Percentiles rank a stretch among this genome's conserved stretches.
These are phyloP conservation scores for Zele albiditarsus DNA, from an alignment of 2,888 invertebrate genomes.

Conservation along the genomic window DNA sequence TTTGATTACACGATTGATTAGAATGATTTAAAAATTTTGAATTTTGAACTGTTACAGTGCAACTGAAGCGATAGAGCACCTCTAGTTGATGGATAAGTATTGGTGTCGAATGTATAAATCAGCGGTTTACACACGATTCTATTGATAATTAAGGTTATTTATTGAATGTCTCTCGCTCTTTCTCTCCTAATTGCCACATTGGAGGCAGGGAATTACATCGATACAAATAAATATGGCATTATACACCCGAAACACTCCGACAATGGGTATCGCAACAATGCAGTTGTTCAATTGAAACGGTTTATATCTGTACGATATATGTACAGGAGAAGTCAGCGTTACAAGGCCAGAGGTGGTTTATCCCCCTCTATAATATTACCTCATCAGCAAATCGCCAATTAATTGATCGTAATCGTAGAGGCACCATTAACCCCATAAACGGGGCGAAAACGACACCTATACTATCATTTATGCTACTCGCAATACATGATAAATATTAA, in stretches of 20 bases:
- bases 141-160: no score
- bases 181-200: no score
- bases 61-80: no score
- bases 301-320: not conserved
- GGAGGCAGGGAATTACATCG: constrained; percentile 1
- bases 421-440: constrained; percentile 1
- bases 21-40: no score
- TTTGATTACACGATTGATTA: no score
- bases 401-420: constrained; percentile 14
- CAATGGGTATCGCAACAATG: constrained; percentile 20
- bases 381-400: constrained; percentile 1
- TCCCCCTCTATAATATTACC: not conserved
- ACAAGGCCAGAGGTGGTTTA: not conserved
- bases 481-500: not conserved
- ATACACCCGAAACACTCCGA: not conserved
- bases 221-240: constrained; percentile 25
- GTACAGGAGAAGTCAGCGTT: no score
- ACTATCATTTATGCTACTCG: not conserved
- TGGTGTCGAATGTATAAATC: no score
- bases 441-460: not conserved
- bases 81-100: no score
- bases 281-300: constrained; percentile 20
- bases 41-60: no score
- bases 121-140: no score
- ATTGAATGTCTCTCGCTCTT: no score